Evolutionary conservation across 1,140 invertebrate species (phyloP).

Genomic region (Augochlora pura): DNA sequence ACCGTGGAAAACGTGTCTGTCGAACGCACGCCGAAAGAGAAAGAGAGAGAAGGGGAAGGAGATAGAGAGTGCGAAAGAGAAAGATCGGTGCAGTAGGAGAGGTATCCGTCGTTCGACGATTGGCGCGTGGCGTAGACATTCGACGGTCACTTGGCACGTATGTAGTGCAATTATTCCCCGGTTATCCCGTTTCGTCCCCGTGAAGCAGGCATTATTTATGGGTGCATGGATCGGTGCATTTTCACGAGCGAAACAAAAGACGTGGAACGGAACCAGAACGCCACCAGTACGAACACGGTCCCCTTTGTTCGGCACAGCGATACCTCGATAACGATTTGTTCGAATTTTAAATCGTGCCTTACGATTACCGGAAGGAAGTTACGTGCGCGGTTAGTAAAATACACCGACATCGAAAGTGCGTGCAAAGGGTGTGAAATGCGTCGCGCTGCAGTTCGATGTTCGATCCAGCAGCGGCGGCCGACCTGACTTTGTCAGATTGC

Average conservation of each 20-base stretch:
- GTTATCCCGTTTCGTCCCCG: constrained; percentile 19
- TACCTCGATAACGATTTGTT: constrained; percentile 38
- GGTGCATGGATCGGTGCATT: constrained; percentile 14
- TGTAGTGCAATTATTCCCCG: constrained; percentile 25
- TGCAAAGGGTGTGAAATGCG: constrained; percentile 59
- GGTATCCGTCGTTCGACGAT: constrained; percentile 23
- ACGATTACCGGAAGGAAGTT: constrained; percentile 40
- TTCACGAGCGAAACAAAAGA: constrained; percentile 36
- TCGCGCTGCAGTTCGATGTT: constrained; percentile 61
- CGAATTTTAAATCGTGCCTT: constrained; percentile 34
- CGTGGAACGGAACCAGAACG: neutral
- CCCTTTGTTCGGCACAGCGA: constrained; percentile 26
- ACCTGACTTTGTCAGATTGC: constrained; percentile 50
- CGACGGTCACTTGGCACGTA: constrained; percentile 42
- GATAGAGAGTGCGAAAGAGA: neutral
- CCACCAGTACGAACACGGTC: neutral
- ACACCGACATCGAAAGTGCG: constrained; percentile 26
- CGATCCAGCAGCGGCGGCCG: constrained; percentile 55
- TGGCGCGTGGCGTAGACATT: constrained; percentile 36
- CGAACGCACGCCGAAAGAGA: neutral
- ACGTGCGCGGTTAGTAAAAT: constrained; percentile 6
- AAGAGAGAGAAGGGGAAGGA: neutral
- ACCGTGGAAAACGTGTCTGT: constrained; percentile 30
- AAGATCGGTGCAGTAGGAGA: constrained; percentile 13
- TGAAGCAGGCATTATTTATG: constrained; percentile 25